Evolutionary conservation across 2,888 invertebrate genomes (phyloP).

Genomic region (Scaptomyza cyrtandrae): DNA sequence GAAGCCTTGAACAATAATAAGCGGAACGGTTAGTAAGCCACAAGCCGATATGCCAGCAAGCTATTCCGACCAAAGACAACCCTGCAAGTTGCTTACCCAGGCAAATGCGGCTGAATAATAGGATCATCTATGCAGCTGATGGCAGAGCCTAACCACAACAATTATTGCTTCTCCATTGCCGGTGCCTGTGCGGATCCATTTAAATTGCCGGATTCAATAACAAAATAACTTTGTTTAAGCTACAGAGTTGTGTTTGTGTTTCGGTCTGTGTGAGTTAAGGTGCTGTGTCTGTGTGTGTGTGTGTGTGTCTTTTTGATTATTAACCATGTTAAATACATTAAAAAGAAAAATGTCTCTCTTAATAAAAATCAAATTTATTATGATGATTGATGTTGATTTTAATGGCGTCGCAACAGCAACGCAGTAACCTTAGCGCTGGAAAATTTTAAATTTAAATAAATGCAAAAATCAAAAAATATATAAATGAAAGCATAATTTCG

Average conservation of each 20-base stretch:
- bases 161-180: constrained; percentile 69
- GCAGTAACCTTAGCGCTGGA: constrained; percentile 43
- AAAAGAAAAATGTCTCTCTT: constrained; percentile 58
- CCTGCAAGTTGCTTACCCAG: constrained; percentile 27
- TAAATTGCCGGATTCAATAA: constrained; percentile 74
- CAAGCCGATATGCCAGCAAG: constrained; percentile 35
- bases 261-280: constrained; percentile 6
- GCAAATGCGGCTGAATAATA: constrained; percentile 60
- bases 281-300: constrained; percentile 19
- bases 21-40: constrained; percentile 44
- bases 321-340: constrained; percentile 66
- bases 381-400: constrained; percentile 70
- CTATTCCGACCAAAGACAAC: constrained; percentile 29
- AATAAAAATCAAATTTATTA: constrained; percentile 64
- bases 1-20: constrained; percentile 40
- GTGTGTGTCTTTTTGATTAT: constrained; percentile 62
- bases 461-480: background rate
- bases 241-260: constrained; percentile 6
- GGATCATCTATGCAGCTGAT: constrained; percentile 40
- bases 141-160: constrained; percentile 61
- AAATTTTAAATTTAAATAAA: constrained; percentile 5
- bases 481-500: background rate
- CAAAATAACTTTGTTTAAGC: constrained; percentile 50
- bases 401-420: constrained; percentile 55
- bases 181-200: constrained; percentile 61